A percentile compares a stretch with the other conserved stretches of the same genome.
phyloP scores from a whole-genome alignment of 2,113 vertebrate genomes.

The Pomatorhinus ruficollis region DNA sequence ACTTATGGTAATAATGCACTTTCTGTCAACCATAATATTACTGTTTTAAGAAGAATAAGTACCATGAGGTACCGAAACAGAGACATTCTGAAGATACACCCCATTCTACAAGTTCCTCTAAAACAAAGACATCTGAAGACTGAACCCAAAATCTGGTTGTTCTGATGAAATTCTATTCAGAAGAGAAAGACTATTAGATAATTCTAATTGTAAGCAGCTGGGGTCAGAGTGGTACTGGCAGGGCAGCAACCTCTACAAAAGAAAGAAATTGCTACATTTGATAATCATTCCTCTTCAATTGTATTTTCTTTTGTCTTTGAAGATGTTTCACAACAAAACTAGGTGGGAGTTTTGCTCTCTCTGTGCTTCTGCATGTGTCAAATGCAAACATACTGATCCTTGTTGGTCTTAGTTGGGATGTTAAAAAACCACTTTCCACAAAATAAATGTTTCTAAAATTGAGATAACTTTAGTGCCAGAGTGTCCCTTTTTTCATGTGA shows the following conservation, averaged over 20 bases:
- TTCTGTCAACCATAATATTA: conserved; percentile 14
- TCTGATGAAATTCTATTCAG: neutral
- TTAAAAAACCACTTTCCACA: neutral
- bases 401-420: neutral
- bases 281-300: neutral
- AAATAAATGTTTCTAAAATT: neutral
- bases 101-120: neutral
- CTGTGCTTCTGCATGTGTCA: neutral
- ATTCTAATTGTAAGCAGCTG: neutral
- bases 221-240: neutral
- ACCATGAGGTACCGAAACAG: neutral
- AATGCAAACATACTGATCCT: neutral
- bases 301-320: neutral
- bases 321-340: neutral
- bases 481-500: neutral
- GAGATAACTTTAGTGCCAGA: neutral
- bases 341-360: neutral
- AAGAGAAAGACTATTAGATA: neutral
- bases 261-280: neutral
- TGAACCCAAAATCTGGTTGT: neutral
- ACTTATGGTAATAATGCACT: conserved; percentile 58
- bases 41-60: conserved; percentile 25
- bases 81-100: neutral
- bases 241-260: neutral
- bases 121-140: neutral